Evolutionary conservation across 53 echinoderm and acorn worm genomes (phyloP), one percentile per base, ranked within the genome.

Genomic region (Patiria pectinifera): DNA sequence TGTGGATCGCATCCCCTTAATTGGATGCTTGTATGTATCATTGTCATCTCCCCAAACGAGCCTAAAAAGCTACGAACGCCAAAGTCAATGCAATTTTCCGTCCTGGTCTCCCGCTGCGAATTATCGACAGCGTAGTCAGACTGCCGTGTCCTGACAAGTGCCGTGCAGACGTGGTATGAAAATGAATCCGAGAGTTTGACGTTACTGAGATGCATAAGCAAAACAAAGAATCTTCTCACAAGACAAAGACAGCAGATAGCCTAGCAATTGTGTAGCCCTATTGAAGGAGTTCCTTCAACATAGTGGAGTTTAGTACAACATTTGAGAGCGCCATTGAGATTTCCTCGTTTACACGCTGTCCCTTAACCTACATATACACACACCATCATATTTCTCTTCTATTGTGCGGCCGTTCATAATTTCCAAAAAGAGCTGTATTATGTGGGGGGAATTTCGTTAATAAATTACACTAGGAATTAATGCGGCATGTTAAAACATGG

Each of bases 1-100:
- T 78, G 74, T 78, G 62, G 79, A 89, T 47, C 44, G 79, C 66
- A 63, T 79, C 79, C 60, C 80, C 62, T 72, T 78, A 89, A 89
- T 89, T 89, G 89, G 89, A 89, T 63, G 79, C 47, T 79, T 78
- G 78, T 79, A 79, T 79, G 89, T 89, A 43, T 45, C 44, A 79
- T 62, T 78, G 80, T 89, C 45, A 15, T 89, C 63, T 79, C 79
- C 62, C 79, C 60, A 25, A 79, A 84, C 78, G 79, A 89, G 45
- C 22, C 21, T 58, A 59, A 76, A 26, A 25, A 59, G 87, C 76
- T 48, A 18, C 22, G 53, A 85, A 85, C 85, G 71, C 71, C 22
- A 85, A 87, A 87, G 87, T 87, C 87, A 59, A 53, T 75, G 76
- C 76, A 76, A 87, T 87, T 87, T 87, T 59, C 61, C 11, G 7